These are phyloP conservation scores for Ardeotis arabs DNA, from an alignment of 2,113 vertebrate genomes.

Conservation along the genomic window DNA sequence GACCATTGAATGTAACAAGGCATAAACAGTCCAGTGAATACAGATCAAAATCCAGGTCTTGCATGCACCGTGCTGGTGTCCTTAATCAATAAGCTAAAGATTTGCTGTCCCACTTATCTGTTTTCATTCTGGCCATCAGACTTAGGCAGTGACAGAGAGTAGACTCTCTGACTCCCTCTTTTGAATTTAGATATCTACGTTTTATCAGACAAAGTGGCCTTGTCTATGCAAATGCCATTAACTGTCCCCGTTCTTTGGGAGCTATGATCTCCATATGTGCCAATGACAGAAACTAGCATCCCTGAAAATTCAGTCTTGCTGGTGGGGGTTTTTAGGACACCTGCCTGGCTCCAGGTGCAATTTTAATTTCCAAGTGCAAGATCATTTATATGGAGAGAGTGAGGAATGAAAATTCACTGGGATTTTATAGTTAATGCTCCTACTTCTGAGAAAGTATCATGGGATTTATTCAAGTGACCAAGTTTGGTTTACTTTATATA, in stretches of 20 bases:
- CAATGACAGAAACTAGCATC: background rate
- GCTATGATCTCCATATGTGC: background rate
- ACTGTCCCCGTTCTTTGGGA: background rate
- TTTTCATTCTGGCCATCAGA: constrained; percentile 15
- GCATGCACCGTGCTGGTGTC: fast-evolving
- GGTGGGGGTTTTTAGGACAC: background rate
- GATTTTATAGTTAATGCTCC: background rate
- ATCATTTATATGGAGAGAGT: background rate
- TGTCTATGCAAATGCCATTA: constrained; percentile 10
- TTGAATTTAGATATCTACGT: background rate
- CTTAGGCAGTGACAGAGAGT: constrained; percentile 20
- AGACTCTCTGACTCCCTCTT: constrained; percentile 22
- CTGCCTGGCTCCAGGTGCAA: background rate
- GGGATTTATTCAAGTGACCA: background rate
- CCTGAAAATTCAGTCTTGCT: background rate
- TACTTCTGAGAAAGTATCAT: background rate
- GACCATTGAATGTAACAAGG: background rate
- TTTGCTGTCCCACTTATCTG: constrained; percentile 36
- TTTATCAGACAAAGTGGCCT: background rate
- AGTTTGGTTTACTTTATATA: background rate
- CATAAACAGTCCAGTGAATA: background rate
- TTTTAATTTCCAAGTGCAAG: background rate
- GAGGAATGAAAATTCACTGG: background rate
- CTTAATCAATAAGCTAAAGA: constrained; percentile 59
- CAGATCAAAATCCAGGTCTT: constrained; percentile 26